Base-by-base conservation (phyloP, 2,797 vertebrate species). In the Rachycentron canadum region DNA sequence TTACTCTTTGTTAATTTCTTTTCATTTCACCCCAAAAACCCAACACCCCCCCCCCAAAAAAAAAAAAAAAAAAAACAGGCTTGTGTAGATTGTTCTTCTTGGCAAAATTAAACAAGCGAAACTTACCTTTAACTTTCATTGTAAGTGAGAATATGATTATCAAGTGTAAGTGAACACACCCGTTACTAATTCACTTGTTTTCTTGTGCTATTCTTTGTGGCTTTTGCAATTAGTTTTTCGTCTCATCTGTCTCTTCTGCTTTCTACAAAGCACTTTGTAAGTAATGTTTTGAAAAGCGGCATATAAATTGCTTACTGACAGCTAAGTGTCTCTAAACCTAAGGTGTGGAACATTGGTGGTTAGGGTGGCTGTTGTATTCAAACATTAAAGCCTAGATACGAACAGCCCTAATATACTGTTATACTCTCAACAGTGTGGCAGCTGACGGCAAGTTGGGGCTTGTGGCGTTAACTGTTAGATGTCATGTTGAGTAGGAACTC, bases 281-380 rank as follows among this genome's bases (percentile, higher is more conserved):
- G 52, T 13, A 36, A 76, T 73, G 71, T 71, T 80, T 67, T 72
- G 55, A 64, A 28, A 67, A 65, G 36, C 28, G 43, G 41, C 69
- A 62, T 2, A 60, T 64, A 57, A 83, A 82, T 77, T 71, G 61
- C 60, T 71, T 49, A 30, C 63, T 82, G 83, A 89, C 85, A 79
- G 76, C 69, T n/a, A 50, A 66, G 43, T 70, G 61, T 59, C 49
- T 74, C 41, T 56, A 58, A 81, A 62, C 38, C 16, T 2, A 19
- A 57, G 61, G 43, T 61, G 69, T 61, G 40, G 26, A 41, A 34
- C 60, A 2, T 8, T 32, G 13, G 34, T 79, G 76, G 85, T 70
- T 75, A 67, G 52, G 12, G 26, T 19, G 17, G 5, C 52, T 63
- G 74, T 68, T 86, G 60, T 81, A 62, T 66, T 75, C 52, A 81